These are phyloP conservation scores for Neogobius melanostomus DNA, from an alignment of 2,113 vertebrate species.

Conservation along the genomic window DNA sequence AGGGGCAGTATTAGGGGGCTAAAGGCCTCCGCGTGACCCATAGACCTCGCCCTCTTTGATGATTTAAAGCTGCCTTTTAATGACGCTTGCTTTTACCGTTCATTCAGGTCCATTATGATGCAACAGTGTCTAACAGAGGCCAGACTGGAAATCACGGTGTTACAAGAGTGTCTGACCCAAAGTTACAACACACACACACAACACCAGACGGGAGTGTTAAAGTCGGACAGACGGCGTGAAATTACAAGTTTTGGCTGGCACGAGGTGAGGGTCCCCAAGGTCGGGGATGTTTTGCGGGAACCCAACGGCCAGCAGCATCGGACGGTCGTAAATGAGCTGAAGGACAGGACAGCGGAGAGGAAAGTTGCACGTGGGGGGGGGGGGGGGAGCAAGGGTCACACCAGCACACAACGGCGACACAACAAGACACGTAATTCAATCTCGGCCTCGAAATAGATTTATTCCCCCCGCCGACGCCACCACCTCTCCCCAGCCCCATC, in stretches of 20 bases:
- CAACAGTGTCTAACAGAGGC: conserved; percentile 24
- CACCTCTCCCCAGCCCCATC: conserved; percentile 36
- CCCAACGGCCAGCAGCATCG: background rate
- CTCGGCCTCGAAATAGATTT: conserved; percentile 59
- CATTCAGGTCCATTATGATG: conserved; percentile 55
- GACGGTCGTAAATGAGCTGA: conserved; percentile 20
- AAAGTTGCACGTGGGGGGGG: conserved; percentile 21
- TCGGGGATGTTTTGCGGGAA: conserved; percentile 17
- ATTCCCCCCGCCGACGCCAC: conserved; percentile 3
- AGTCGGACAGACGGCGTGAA: background rate
- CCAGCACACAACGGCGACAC: conserved; percentile 38
- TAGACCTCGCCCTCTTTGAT: conserved; percentile 22
- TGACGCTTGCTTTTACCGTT: conserved; percentile 33
- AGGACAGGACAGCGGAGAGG: conserved; percentile 10
- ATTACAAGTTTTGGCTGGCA: conserved; percentile 10
- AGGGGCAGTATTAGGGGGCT: conserved; percentile 27
- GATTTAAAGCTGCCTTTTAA: conserved; percentile 62
- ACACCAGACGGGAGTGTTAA: background rate
- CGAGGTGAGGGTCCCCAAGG: conserved; percentile 49
- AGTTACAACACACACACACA: background rate
- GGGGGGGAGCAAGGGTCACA: conserved; percentile 6
- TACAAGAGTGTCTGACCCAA: conserved; percentile 35
- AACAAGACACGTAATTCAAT: conserved; percentile 53
- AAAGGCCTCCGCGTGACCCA: conserved; percentile 33
- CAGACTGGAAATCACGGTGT: conserved; percentile 28